A percentile compares a stretch with the other conserved stretches of the same genome.
phyloP scores from a whole-genome alignment of 2,888 invertebrate genomes.

The Apodemia duryi region DNA sequence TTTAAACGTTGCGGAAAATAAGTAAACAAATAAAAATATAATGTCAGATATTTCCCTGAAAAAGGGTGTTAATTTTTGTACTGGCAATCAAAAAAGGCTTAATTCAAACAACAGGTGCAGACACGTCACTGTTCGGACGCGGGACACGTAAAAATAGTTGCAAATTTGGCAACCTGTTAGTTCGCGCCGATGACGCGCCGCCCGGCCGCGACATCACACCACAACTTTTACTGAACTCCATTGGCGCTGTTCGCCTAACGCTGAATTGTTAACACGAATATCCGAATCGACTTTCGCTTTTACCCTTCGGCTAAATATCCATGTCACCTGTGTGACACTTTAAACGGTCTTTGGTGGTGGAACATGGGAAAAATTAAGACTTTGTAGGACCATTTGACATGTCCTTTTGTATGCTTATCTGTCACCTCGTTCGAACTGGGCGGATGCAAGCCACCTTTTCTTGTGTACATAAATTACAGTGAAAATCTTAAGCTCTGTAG shows the following conservation, averaged over 20 bases:
- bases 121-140: slow-evolving; percentile 57
- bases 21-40: too few relatives aligned
- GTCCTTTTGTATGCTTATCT: not conserved
- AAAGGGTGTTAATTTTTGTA: too few relatives aligned
- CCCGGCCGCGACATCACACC: slow-evolving; percentile 34
- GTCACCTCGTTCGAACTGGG: not conserved
- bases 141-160: slow-evolving; percentile 73
- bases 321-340: slow-evolving; percentile 12
- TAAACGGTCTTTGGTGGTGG: not conserved
- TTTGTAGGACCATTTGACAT: not conserved
- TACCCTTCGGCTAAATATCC: slow-evolving; percentile 18
- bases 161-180: slow-evolving; percentile 75
- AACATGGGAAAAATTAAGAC: not conserved
- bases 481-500: too few relatives aligned
- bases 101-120: slow-evolving; percentile 65
- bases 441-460: too few relatives aligned
- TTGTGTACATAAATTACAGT: too few relatives aligned
- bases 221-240: slow-evolving; percentile 51
- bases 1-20: too few relatives aligned
- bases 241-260: slow-evolving; percentile 34
- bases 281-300: slow-evolving; percentile 35
- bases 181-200: slow-evolving; percentile 33
- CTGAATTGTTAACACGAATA: slow-evolving; percentile 46
- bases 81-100: slow-evolving; percentile 23
- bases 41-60: too few relatives aligned